Conservation (phyloP, 1,140 invertebrate genomes). For the Triops longicaudatus region DNA sequence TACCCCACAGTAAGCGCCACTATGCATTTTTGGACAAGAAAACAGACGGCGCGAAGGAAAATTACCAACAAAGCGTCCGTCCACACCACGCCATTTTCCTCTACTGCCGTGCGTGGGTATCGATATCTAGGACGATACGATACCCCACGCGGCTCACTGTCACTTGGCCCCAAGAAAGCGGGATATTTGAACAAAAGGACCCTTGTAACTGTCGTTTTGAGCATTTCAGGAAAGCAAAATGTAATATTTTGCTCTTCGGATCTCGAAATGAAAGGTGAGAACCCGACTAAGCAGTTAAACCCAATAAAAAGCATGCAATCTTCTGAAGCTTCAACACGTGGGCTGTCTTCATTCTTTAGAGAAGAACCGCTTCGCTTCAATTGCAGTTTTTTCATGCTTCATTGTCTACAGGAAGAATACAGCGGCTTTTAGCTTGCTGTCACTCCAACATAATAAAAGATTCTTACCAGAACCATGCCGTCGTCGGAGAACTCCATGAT, state of each 20-base stretch:
- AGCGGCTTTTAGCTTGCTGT: neutral
- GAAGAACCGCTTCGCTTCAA: neutral
- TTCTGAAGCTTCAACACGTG: neutral
- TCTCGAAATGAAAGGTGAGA: neutral
- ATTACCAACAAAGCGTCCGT: neutral
- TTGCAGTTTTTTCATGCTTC: neutral
- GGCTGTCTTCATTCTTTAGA: neutral
- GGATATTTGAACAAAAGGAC: neutral
- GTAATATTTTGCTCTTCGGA: neutral
- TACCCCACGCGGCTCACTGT: neutral
- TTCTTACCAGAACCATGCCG: neutral
- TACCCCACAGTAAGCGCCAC: conserved; percentile 6
- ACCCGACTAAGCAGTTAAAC: neutral
- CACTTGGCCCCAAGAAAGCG: neutral
- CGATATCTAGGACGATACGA: neutral
- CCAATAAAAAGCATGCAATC: neutral
- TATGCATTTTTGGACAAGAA: conserved; percentile 15
- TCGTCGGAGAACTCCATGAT: neutral
- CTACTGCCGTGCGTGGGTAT: neutral
- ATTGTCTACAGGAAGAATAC: neutral
- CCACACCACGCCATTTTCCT: conserved; percentile 10
- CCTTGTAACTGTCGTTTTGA: neutral
- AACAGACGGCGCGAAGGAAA: neutral
- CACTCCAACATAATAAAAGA: neutral
- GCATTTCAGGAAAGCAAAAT: neutral